A percentile compares a stretch with the other conserved stretches of the same genome.
phyloP scores from a whole-genome alignment of 2,888 invertebrate genomes.

The Lagria hirta region DNA sequence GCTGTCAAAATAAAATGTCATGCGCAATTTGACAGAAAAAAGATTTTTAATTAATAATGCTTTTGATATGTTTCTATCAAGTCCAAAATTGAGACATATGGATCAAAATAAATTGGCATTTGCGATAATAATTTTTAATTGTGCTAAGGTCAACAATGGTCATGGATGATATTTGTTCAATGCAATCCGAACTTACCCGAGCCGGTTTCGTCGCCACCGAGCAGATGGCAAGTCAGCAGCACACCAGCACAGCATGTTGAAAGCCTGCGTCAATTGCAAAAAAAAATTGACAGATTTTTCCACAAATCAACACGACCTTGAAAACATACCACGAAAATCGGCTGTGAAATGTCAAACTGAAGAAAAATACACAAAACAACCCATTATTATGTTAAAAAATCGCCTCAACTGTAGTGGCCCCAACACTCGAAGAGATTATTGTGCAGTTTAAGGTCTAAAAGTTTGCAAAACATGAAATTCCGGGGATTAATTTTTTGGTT shows the following conservation, averaged over 20 bases:
- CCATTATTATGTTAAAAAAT: constrained; percentile 44
- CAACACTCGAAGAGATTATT: constrained; percentile 10
- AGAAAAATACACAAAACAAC: constrained; percentile 36
- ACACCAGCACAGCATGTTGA: constrained; percentile 15
- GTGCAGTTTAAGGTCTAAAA: constrained; percentile 21
- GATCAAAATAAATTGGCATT: constrained; percentile 8
- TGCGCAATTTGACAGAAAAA: too few relatives aligned
- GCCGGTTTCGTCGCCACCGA: too few relatives aligned
- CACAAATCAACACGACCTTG: constrained; percentile 30
- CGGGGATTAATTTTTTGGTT: constrained; percentile 45
- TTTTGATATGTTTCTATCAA: too few relatives aligned
- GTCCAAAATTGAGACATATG: constrained; percentile 3
- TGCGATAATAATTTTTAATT: too few relatives aligned
- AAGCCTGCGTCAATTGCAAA: constrained; percentile 15
- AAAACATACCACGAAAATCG: constrained; percentile 31
- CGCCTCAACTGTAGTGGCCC: constrained; percentile 12
- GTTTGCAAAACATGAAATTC: constrained; percentile 16
- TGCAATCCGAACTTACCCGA: constrained; percentile 21
- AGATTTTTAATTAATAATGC: too few relatives aligned
- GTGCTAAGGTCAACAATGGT: constrained; percentile 33
- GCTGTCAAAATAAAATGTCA: too few relatives aligned
- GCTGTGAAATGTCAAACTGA: constrained; percentile 48
- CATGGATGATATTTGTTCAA: constrained; percentile 13
- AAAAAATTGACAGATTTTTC: constrained; percentile 23
- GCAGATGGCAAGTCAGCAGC: constrained; percentile 23